phyloP scores from a whole-genome alignment of 1,140 invertebrate genomes.

The Lepidotrigona ventralis region DNA sequence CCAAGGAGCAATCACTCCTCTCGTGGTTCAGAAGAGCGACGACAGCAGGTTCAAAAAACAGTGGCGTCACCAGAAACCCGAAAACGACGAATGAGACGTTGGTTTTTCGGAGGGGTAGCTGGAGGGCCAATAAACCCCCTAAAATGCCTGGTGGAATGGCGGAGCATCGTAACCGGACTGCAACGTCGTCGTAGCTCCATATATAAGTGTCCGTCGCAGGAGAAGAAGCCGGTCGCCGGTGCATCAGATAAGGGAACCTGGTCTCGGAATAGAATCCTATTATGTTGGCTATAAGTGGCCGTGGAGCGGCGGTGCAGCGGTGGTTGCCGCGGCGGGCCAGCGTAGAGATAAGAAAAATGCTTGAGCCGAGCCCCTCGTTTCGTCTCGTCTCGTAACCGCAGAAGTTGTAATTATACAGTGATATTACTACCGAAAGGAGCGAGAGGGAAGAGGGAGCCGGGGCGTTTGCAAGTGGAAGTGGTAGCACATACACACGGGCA shows the following conservation, averaged over 20 bases:
- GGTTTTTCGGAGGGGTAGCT: slow-evolving; percentile 17
- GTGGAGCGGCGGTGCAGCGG: neutral
- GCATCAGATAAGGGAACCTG: slow-evolving; percentile 60
- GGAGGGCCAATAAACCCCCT: slow-evolving; percentile 43
- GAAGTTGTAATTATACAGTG: slow-evolving; percentile 60
- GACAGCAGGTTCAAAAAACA: too few species aligned
- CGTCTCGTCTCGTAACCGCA: slow-evolving; percentile 29
- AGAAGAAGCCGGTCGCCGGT: slow-evolving; percentile 48
- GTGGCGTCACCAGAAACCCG: too few species aligned
- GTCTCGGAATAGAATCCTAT: slow-evolving; percentile 56
- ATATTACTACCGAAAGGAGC: slow-evolving; percentile 54
- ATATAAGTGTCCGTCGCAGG: slow-evolving; percentile 56
- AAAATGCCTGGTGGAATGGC: slow-evolving; percentile 51
- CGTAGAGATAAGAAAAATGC: slow-evolving; percentile 57
- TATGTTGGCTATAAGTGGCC: slow-evolving; percentile 57
- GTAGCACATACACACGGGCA: neutral
- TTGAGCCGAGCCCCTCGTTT: neutral
- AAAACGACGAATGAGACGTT: neutral
- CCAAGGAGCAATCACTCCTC: too few species aligned
- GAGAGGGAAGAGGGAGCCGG: neutral
- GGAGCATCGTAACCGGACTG: slow-evolving; percentile 19
- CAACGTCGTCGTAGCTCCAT: slow-evolving; percentile 22
- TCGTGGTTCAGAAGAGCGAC: too few species aligned
- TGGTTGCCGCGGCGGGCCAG: neutral
- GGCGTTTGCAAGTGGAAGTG: slow-evolving; percentile 15